Conservation (phyloP, 1,140 invertebrate species). For the Acyrthosiphon pisum region DNA sequence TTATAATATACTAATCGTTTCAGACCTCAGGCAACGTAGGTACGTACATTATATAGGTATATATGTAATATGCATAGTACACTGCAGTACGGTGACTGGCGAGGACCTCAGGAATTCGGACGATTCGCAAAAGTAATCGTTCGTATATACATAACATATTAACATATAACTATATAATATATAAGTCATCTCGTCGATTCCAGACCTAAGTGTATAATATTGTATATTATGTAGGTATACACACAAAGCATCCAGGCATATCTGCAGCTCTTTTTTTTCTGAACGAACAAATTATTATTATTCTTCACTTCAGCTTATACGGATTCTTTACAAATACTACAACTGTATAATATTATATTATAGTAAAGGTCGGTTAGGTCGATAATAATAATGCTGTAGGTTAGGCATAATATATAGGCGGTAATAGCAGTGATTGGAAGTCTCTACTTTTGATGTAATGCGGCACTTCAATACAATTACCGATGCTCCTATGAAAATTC, state of each 20-base stretch:
- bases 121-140: constrained; percentile 27
- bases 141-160: not conserved
- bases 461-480: not conserved
- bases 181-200: not conserved
- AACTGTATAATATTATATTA: no score
- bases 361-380: no score
- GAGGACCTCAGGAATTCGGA: constrained; percentile 28
- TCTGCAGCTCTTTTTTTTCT: not conserved
- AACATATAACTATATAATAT: not conserved
- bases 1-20: constrained; percentile 34
- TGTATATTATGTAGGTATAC: not conserved
- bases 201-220: not conserved
- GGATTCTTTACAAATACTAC: not conserved
- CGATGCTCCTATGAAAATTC: not conserved
- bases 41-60: not conserved
- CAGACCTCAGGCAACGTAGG: not conserved
- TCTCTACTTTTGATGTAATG: no score
- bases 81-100: not conserved
- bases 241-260: not conserved
- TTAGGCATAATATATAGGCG: not conserved
- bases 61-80: not conserved
- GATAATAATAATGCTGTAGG: not conserved
- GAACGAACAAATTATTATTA: not conserved
- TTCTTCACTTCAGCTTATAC: not conserved
- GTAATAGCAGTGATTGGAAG: no score